phyloP scores from a whole-genome alignment of 2,888 invertebrate genomes.

The Seira sanloemensis region DNA sequence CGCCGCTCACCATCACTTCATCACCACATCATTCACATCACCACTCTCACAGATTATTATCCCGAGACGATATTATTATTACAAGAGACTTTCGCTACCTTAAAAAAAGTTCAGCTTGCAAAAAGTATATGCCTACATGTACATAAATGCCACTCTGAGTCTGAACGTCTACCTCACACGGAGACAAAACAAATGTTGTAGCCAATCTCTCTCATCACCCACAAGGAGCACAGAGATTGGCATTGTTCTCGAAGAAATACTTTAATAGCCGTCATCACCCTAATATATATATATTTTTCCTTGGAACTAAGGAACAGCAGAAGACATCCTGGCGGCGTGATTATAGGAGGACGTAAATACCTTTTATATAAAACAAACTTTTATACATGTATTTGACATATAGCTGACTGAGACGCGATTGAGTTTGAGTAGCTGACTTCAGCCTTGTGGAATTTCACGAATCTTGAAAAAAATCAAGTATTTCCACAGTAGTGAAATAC shows the following conservation, averaged over 20 bases:
- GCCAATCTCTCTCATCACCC: neutral
- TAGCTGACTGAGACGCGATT: no score
- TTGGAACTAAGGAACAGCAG: no score
- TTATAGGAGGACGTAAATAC: neutral
- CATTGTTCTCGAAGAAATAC: neutral
- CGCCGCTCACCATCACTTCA: neutral
- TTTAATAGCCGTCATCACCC: neutral
- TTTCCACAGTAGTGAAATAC: no score
- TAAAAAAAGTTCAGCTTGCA: no score
- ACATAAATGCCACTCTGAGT: neutral
- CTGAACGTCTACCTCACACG: neutral
- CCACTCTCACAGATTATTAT: neutral
- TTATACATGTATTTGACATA: neutral
- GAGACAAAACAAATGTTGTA: neutral
- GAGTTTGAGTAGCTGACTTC: slow-evolving; percentile 19
- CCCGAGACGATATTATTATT: no score
- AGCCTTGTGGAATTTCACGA: slow-evolving; percentile 28
- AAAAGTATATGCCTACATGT: no score
- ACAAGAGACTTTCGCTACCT: neutral
- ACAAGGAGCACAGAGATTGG: neutral
- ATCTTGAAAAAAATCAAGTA: slow-evolving; percentile 8
- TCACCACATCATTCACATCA: neutral
- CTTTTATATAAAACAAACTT: slow-evolving; percentile 5
- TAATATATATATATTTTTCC: no score
- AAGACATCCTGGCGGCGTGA: slow-evolving; percentile 41